Percentiles rank a stretch among this genome's conserved stretches.
phyloP scores from a whole-genome alignment of 2,113 vertebrate genomes.

The Oncorhynchus masou region DNA sequence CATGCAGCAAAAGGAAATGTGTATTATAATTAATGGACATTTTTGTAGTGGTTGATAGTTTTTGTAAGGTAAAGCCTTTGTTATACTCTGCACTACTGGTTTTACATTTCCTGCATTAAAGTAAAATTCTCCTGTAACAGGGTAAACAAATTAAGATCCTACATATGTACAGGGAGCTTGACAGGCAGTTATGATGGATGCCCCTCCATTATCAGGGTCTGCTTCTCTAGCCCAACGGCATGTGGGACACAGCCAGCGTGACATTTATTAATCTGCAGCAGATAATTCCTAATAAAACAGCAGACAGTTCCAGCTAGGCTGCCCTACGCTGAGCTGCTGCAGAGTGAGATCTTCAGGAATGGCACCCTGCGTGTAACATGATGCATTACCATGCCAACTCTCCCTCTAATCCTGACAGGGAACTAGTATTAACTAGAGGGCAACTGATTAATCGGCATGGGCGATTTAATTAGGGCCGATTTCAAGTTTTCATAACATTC shows the following conservation, averaged over 20 bases:
- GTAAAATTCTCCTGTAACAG: no score
- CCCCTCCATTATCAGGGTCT: slow-evolving; percentile 57
- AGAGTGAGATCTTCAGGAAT: slow-evolving; percentile 24
- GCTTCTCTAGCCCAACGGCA: slow-evolving; percentile 45
- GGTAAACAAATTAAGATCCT: no score
- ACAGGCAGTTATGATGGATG: slow-evolving; percentile 64
- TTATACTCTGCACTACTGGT: no score
- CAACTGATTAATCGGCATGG: no score
- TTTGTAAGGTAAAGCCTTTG: no score
- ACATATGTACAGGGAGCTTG: slow-evolving; percentile 17
- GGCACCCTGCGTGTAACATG: slow-evolving; percentile 42
- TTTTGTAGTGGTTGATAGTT: no score
- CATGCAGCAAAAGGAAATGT: no score
- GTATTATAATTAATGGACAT: no score
- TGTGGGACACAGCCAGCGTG: slow-evolving; percentile 35
- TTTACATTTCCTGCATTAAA: no score
- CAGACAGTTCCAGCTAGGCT: slow-evolving; percentile 28
- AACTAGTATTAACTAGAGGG: slow-evolving; percentile 33
- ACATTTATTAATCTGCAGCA: slow-evolving; percentile 66
- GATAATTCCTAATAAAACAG: slow-evolving; percentile 65
- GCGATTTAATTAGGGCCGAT: no score
- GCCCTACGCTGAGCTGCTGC: slow-evolving; percentile 16
- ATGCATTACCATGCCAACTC: slow-evolving; percentile 52
- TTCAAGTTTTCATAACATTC: no score
- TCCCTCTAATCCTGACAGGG: slow-evolving; percentile 30